Percentiles rank a stretch among this genome's conserved stretches.
phyloP scores from a whole-genome alignment of 2,888 invertebrate genomes.

The Synergus japonicus region DNA sequence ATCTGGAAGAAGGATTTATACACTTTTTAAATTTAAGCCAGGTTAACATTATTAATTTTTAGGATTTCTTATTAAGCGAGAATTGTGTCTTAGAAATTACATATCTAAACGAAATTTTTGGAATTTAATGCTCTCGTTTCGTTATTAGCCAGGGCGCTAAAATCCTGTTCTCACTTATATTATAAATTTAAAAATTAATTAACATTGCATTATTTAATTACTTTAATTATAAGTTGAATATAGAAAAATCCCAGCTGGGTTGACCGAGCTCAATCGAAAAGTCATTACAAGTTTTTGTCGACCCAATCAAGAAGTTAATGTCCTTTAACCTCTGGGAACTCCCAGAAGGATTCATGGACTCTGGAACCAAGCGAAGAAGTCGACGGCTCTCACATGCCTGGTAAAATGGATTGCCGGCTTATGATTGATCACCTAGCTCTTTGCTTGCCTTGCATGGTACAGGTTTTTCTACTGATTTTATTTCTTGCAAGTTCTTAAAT shows the following conservation, averaged over 20 bases:
- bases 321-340: conserved; percentile 72
- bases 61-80: no score
- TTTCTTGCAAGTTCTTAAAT: conserved; percentile 19
- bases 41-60: no score
- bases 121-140: no score
- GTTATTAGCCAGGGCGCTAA: no score
- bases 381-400: conserved; percentile 74
- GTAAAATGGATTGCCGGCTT: conserved; percentile 73
- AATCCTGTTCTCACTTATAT: no score
- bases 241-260: not conserved
- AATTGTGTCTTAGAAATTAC: no score
- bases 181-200: no score
- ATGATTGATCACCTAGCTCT: conserved; percentile 76
- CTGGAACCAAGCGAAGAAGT: conserved; percentile 67
- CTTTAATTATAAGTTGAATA: not conserved
- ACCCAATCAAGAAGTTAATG: conserved; percentile 76
- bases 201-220: no score
- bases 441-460: conserved; percentile 57
- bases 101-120: no score
- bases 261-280: conserved; percentile 69
- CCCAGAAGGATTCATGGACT: conserved; percentile 66
- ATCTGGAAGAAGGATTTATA: not conserved
- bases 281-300: conserved; percentile 76
- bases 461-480: conserved; percentile 52
- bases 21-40: no score